phyloP scores from a whole-genome alignment of 2,888 invertebrate genomes.

The Philhelius pedissequus region DNA sequence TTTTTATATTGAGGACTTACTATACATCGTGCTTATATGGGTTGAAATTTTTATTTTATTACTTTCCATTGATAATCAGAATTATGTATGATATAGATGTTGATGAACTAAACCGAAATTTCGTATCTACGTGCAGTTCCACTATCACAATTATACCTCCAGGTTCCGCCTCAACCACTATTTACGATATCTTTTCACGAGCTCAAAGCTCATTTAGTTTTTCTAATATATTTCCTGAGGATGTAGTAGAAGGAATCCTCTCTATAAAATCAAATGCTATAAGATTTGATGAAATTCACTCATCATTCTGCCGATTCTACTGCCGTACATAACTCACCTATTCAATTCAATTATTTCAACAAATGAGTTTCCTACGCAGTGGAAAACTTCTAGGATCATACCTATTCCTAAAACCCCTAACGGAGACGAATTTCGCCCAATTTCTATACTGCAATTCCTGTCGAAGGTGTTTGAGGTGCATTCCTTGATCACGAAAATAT shows the following conservation, averaged over 20 bases:
- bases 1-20: no score
- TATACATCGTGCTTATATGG: no score
- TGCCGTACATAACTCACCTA: no score
- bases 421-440: not conserved
- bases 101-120: no score
- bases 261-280: not conserved
- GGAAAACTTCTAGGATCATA: not conserved
- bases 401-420: not conserved
- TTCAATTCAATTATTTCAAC: no score
- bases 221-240: not conserved
- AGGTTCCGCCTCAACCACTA: no score
- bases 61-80: no score
- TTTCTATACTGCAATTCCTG: not conserved
- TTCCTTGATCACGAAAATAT: not conserved
- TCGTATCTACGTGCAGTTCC: no score
- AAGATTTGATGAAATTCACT: not conserved
- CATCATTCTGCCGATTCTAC: not conserved
- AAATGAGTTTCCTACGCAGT: no score
- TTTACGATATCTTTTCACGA: not conserved
- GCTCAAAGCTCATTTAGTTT: not conserved
- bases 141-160: no score
- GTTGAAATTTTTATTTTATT: no score
- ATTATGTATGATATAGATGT: no score
- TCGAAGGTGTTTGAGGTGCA: not conserved
- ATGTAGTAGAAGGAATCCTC: not conserved